Percentiles rank a stretch among this genome's conserved stretches.
Conservation (phyloP, 2,888 invertebrate species). For the Temnothorax rugatulus region DNA sequence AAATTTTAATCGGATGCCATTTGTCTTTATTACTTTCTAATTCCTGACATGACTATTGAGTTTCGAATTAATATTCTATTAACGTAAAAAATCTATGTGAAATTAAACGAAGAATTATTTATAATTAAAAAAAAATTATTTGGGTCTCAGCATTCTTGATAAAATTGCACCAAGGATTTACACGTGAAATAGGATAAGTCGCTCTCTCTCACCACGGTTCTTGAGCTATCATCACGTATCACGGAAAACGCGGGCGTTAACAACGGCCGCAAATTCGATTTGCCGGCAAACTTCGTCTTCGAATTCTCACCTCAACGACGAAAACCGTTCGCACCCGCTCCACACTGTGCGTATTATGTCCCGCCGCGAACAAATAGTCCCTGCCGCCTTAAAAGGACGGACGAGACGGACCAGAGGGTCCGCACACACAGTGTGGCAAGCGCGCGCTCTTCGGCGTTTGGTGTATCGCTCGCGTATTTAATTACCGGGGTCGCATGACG, state of each 20-base stretch:
- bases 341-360: slow-evolving; percentile 22
- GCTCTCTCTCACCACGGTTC: background rate
- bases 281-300: slow-evolving; percentile 39
- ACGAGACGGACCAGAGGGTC: background rate
- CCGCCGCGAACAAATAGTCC: slow-evolving; percentile 33
- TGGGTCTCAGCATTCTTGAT: background rate
- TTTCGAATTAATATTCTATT: background rate
- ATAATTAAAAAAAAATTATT: background rate
- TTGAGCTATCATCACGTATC: background rate
- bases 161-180: background rate
- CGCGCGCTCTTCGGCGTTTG: slow-evolving; percentile 3
- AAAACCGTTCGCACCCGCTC: background rate
- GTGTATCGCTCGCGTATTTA: slow-evolving; percentile 58
- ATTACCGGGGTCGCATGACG: slow-evolving; percentile 49
- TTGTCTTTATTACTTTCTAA: background rate
- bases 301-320: slow-evolving; percentile 55
- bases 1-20: background rate
- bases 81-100: background rate
- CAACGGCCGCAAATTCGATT: slow-evolving; percentile 49
- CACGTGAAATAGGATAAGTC: background rate
- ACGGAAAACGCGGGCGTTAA: slow-evolving; percentile 11
- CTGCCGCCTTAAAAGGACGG: slow-evolving; percentile 18
- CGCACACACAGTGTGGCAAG: background rate
- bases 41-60: background rate
- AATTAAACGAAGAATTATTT: slow-evolving; percentile 3